These are phyloP conservation scores for Alauda arvensis DNA, from an alignment of 2,797 vertebrate species.

Conservation along the genomic window DNA sequence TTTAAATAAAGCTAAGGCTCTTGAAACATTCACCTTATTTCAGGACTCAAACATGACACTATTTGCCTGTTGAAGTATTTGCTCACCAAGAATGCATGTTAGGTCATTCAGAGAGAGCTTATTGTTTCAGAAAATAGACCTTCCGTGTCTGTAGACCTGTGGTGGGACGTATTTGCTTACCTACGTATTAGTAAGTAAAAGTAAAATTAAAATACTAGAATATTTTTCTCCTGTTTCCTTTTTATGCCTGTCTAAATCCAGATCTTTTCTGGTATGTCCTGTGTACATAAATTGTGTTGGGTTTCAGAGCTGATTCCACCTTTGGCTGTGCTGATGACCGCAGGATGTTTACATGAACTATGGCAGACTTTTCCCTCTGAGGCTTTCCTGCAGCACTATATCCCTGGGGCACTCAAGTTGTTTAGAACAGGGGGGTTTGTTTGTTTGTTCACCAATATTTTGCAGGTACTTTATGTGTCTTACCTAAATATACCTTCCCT, in stretches of 20 bases:
- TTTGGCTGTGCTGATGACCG: background rate
- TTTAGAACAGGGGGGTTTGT: background rate
- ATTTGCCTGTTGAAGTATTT: background rate
- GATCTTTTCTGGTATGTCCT: constrained; percentile 27
- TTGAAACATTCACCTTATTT: background rate
- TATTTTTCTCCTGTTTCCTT: constrained; percentile 23
- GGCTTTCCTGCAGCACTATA: background rate
- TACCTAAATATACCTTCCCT: too few relatives aligned
- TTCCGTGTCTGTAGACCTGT: background rate
- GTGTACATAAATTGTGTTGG: constrained; percentile 31
- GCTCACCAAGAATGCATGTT: background rate
- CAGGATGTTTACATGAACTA: constrained; percentile 33
- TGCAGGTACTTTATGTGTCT: background rate
- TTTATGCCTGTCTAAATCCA: constrained; percentile 44
- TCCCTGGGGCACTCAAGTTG: background rate
- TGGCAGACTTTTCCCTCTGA: background rate
- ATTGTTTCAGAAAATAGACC: constrained; percentile 30
- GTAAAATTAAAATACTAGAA: background rate
- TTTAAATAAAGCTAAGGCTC: background rate
- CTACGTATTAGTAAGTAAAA: background rate
- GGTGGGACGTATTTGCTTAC: constrained; percentile 10
- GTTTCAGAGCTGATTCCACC: constrained; percentile 4
- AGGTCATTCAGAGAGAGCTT: constrained; percentile 2
- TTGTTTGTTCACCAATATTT: background rate
- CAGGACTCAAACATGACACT: background rate